These are phyloP conservation scores for Brachypalpus laphriformis DNA, from an alignment of 2,888 invertebrate species.

Conservation along the genomic window DNA sequence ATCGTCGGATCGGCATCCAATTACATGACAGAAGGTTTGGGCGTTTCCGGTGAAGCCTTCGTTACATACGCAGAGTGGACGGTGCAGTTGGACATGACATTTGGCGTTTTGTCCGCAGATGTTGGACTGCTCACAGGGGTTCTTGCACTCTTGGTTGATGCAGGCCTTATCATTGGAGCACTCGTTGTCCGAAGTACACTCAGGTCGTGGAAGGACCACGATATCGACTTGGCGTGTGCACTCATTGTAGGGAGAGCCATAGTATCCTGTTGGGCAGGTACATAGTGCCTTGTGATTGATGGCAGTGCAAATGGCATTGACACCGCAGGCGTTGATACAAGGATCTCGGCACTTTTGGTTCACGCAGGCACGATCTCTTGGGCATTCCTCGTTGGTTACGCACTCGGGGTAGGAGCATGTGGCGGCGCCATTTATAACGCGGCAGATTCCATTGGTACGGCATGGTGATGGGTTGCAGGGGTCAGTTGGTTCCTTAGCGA, in stretches of 20 bases:
- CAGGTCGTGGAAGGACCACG: slow-evolving; percentile 86
- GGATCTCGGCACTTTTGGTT: slow-evolving; percentile 93
- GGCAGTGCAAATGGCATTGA: slow-evolving; percentile 91
- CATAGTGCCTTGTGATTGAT: slow-evolving; percentile 93
- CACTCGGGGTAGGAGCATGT: slow-evolving; percentile 94
- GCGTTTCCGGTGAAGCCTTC: slow-evolving; percentile 93
- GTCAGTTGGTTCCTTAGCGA: slow-evolving; percentile 83
- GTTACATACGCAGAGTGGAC: slow-evolving; percentile 91
- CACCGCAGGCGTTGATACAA: slow-evolving; percentile 91
- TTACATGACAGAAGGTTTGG: slow-evolving; percentile 89
- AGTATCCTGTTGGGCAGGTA: slow-evolving; percentile 90
- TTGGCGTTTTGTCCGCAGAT: slow-evolving; percentile 91
- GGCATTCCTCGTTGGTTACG: slow-evolving; percentile 93
- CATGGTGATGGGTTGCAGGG: slow-evolving; percentile 95
- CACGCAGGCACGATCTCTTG: slow-evolving; percentile 91
- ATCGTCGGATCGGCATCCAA: slow-evolving; percentile 92
- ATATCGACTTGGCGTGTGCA: slow-evolving; percentile 85
- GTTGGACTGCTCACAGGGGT: slow-evolving; percentile 88
- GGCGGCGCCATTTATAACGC: slow-evolving; percentile 87
- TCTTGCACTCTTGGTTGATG: slow-evolving; percentile 88
- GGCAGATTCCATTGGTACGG: slow-evolving; percentile 91
- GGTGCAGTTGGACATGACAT: slow-evolving; percentile 90
- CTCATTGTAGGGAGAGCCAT: slow-evolving; percentile 90
- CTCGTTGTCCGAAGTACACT: slow-evolving; percentile 90
- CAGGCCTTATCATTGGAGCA: slow-evolving; percentile 93